These are phyloP conservation scores for Xenentodon cancila DNA, from an alignment of 2,797 vertebrate species.

Conservation along the genomic window DNA sequence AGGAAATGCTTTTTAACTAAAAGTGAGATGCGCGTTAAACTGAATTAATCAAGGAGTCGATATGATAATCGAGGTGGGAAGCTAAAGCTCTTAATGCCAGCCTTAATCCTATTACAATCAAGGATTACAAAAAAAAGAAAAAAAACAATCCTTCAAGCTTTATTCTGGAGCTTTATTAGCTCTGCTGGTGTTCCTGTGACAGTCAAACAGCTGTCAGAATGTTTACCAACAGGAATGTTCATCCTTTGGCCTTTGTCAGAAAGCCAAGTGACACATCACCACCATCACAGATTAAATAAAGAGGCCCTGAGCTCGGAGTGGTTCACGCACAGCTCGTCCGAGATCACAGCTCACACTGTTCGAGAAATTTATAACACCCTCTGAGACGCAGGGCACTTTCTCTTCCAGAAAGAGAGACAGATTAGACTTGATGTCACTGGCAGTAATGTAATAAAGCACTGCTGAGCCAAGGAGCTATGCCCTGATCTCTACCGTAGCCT, in stretches of 20 bases:
- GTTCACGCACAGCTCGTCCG: slow-evolving; percentile 26
- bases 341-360: slow-evolving; percentile 26
- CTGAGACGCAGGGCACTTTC: slow-evolving; percentile 34
- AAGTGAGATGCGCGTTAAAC: slow-evolving; percentile 30
- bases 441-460: slow-evolving; percentile 68
- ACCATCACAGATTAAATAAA: slow-evolving; percentile 42
- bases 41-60: slow-evolving; percentile 15
- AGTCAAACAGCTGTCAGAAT: slow-evolving; percentile 30
- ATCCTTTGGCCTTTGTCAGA: slow-evolving; percentile 48
- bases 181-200: slow-evolving; percentile 1
- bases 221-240: slow-evolving; percentile 54
- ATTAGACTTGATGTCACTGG: slow-evolving; percentile 46
- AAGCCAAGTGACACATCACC: slow-evolving; percentile 39
- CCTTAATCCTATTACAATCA: slow-evolving; percentile 55
- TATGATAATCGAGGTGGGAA: neutral
- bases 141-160: slow-evolving; percentile 26
- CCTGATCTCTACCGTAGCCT: slow-evolving; percentile 65
- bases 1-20: slow-evolving; percentile 14
- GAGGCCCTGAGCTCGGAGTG: slow-evolving; percentile 34
- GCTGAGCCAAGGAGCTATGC: slow-evolving; percentile 39
- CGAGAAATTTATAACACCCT: slow-evolving; percentile 47
- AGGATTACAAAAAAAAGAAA: slow-evolving; percentile 46
- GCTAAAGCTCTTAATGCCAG: slow-evolving; percentile 34
- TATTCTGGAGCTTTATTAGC: slow-evolving; percentile 20
- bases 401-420: slow-evolving; percentile 22